Evolutionary conservation across 2,113 vertebrate genomes (phyloP), one percentile per base, ranked within the genome.

Genomic region (Nycticorax nycticorax): DNA sequence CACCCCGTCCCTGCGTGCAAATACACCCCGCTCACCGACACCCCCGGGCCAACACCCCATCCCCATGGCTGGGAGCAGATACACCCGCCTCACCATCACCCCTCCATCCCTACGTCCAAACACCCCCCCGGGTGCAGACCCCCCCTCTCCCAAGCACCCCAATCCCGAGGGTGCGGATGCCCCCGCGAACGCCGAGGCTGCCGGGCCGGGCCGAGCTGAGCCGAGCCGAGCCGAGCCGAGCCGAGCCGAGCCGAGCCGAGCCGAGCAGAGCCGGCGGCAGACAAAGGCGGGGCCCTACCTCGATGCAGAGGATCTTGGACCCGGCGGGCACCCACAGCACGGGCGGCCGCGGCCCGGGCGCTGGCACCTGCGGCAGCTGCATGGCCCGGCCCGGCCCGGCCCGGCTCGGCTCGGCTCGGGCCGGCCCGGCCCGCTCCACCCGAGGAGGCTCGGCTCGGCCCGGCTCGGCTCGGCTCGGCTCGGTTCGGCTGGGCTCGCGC

Each of bases 231-330:
- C n/a, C n/a, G n/a, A n/a, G n/a, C n/a, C n/a, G n/a, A n/a, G 11
- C 75, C 76, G 76, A 7, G 45, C n/a, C 43, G 57, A 6, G 57
- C 56, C 73, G 72, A 7, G 72, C 75, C 62, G 68, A 41, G 69
- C 56, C 73, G 72, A 9, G 72, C 75, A 56, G 68, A 41, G 69
- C 63, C 41, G 68, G 45, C 35, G 72, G 79, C 47, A 95, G 78
- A 93, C 93, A 91, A 92, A 96, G 95, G 96, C 92, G 62, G 88
- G 77, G 68, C 85, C 74, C 77, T 96, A 97, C 96, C 96, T 97
- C 96, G 92, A 95, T 94, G 95, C 96, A 97, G 90, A 97, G 92
- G 63, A 96, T 84, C 90, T 96, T 97, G 74, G 96, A 94, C 73
- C 96, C 95, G 64, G 93, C 74, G 67, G 96, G 96, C 84, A 97